Evolutionary conservation across 2,113 vertebrate species (phyloP).

Genomic region (Enhydra lutris): DNA sequence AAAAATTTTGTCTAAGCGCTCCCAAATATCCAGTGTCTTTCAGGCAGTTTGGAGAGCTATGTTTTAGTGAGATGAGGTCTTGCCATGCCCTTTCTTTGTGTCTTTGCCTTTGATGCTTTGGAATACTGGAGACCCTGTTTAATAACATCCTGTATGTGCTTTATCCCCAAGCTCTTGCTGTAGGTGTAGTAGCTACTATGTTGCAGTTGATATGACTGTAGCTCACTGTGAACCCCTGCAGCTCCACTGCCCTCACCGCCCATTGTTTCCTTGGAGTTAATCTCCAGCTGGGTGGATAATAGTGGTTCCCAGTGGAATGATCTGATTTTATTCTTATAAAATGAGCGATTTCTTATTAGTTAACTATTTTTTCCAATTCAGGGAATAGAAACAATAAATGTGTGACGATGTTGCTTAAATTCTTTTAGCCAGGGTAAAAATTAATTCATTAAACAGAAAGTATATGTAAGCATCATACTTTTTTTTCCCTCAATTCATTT

Average conservation of each 20-base stretch:
- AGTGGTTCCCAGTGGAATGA: background rate
- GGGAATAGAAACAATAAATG: background rate
- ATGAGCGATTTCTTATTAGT: background rate
- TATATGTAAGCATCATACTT: background rate
- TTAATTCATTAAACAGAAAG: background rate
- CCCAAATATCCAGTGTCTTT: background rate
- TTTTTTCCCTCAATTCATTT: background rate
- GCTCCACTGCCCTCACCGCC: too few relatives aligned
- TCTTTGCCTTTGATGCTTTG: background rate
- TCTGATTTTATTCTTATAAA: background rate
- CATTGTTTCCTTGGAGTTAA: background rate
- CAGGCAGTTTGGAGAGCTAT: background rate
- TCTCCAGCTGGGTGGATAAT: background rate
- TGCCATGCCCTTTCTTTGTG: background rate
- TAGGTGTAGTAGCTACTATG: background rate
- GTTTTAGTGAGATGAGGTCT: background rate
- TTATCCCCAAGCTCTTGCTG: background rate
- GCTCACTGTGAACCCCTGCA: background rate
- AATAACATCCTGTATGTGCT: fast-evolving
- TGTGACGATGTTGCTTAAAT: background rate
- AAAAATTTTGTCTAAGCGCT: background rate
- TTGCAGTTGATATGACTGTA: background rate
- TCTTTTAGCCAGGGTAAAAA: background rate
- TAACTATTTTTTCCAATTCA: background rate
- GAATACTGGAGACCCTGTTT: background rate